Conservation (phyloP, 1,140 invertebrate genomes). For the Hycleus cichorii region DNA sequence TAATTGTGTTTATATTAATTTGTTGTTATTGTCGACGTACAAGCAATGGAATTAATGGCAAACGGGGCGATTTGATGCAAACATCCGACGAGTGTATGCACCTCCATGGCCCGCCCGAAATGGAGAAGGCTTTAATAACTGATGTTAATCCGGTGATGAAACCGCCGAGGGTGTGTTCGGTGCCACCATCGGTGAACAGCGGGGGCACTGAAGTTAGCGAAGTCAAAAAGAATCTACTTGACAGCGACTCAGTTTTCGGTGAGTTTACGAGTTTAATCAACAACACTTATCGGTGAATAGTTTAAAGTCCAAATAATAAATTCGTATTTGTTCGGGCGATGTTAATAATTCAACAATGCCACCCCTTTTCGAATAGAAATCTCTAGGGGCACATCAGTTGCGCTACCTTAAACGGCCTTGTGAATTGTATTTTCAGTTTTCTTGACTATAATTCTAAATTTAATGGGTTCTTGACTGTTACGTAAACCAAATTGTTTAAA, state of each 20-base stretch:
- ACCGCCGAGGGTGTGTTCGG: conserved; percentile 63
- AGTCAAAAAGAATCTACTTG: conserved; percentile 67
- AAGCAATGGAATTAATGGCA: conserved; percentile 35
- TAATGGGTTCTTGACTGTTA: no score
- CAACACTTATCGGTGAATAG: no score
- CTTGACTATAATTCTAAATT: no score
- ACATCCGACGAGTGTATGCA: conserved; percentile 53
- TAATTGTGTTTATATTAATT: conserved; percentile 56
- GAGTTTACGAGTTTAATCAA: conserved; percentile 1
- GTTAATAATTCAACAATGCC: no score
- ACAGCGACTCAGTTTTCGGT: conserved; percentile 45
- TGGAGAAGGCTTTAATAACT: conserved; percentile 72
- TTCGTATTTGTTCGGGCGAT: no score
- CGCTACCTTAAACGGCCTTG: no score
- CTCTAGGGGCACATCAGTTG: no score
- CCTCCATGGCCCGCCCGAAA: conserved; percentile 56
- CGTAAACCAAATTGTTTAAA: no score
- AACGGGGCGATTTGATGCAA: conserved; percentile 43
- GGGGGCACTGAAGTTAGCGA: conserved; percentile 69
- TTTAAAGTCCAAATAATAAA: no score
- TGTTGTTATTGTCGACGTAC: conserved; percentile 58
- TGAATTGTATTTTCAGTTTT: no score
- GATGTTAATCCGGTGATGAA: conserved; percentile 76
- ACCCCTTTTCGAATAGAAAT: no score
- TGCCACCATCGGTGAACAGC: conserved; percentile 57